A percentile compares a stretch with the other conserved stretches of the same genome.
phyloP scores from a whole-genome alignment of 1,140 invertebrate species.

The Babylonia areolata region DNA sequence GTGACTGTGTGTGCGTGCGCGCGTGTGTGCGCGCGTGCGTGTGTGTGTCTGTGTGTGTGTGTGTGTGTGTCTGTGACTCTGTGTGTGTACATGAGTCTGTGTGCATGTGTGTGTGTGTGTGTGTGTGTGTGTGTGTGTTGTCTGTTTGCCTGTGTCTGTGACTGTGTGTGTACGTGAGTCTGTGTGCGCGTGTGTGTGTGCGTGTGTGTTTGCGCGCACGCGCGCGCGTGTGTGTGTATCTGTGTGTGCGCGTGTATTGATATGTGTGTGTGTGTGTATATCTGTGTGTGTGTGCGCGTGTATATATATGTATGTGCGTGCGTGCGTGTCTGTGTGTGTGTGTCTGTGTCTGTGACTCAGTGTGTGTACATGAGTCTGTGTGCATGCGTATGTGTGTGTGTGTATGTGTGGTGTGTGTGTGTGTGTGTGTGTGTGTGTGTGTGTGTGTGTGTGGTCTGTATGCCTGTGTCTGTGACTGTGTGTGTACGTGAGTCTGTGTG shows the following conservation, averaged over 20 bases:
- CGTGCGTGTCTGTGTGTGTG: not conserved
- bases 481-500: too few relatives aligned
- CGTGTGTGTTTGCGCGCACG: not conserved
- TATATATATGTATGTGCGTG: not conserved
- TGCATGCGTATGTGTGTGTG: too few relatives aligned
- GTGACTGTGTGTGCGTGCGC: not conserved
- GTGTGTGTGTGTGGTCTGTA: too few relatives aligned
- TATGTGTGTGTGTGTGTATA: not conserved
- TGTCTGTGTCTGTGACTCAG: not conserved
- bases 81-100: not conserved
- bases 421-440: too few relatives aligned
- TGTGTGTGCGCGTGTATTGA: not conserved
- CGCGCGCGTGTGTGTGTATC: not conserved
- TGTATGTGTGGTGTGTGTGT: too few relatives aligned
- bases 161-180: not conserved
- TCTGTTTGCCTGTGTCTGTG: not conserved
- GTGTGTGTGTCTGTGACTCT: not conserved
- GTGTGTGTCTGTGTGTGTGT: conserved; percentile 6
- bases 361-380: not conserved
- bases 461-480: too few relatives aligned
- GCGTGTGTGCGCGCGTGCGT: not conserved
- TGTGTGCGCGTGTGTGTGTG: not conserved
- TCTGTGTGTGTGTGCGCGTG: not conserved
- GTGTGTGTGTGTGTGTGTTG: conserved; percentile 4
- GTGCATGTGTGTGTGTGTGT: not conserved